Evolutionary conservation across 2,113 vertebrate species (phyloP).

Genomic region (Sterrhoptilus dennistouni): DNA sequence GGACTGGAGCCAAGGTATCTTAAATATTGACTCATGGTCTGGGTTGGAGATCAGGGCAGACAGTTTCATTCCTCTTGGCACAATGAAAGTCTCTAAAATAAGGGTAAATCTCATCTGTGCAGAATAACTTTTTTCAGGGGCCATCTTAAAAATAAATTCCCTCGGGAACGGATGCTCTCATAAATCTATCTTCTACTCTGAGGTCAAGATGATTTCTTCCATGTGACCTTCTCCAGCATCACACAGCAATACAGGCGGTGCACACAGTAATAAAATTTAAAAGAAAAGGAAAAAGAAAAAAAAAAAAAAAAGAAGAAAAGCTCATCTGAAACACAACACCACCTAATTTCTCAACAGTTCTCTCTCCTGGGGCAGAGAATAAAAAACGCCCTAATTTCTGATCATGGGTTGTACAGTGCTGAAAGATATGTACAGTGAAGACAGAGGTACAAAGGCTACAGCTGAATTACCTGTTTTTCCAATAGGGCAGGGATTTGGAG

Average conservation of each 20-base stretch:
- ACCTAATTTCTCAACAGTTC: not conserved
- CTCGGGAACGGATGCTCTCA: not conserved
- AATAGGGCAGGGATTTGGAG: conserved; percentile 94
- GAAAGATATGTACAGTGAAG: not conserved
- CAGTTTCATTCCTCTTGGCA: conserved; percentile 58
- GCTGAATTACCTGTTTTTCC: conserved; percentile 86
- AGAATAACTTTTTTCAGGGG: conserved; percentile 9
- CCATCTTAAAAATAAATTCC: conserved; percentile 10
- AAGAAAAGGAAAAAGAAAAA: no score
- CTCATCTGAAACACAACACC: not conserved
- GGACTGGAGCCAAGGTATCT: conserved; percentile 36
- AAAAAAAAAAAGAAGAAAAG: no score
- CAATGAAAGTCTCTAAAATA: conserved; percentile 31
- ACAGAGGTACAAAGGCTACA: not conserved
- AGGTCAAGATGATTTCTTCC: not conserved
- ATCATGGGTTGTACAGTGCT: rapidly evolving
- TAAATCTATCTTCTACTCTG: not conserved
- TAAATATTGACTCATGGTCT: conserved; percentile 63
- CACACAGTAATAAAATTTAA: not conserved
- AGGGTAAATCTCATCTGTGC: conserved; percentile 25
- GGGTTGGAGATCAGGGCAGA: conserved; percentile 53
- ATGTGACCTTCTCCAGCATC: not conserved
- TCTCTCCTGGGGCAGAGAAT: not conserved
- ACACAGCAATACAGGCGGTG: not conserved
- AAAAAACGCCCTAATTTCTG: not conserved